Evolutionary conservation across 2,113 vertebrate genomes (phyloP), one percentile per base, ranked within the genome.

Genomic region (Nerophis ophidion): DNA sequence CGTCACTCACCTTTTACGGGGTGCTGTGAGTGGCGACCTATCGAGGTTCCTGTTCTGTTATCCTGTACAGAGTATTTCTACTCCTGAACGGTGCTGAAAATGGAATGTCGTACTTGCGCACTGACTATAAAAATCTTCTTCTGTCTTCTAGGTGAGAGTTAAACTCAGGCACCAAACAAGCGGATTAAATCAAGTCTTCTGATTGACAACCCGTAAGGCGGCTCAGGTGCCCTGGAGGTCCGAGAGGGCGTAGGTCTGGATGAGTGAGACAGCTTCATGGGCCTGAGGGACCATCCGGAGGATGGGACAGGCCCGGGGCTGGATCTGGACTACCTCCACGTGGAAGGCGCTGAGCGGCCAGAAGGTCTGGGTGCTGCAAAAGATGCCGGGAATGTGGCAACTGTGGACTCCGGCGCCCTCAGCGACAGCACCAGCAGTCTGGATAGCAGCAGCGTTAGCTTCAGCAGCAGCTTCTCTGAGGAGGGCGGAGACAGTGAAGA

Each of bases 251-350:
- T 87, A 88, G 91, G 92, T 84, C 91, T 94, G 89, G 88, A 92
- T 91, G 91, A 88, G 87, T 91, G 83, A 85, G 90, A 88, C 89
- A 92, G 88, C 91, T 97, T 96, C 93, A 99, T 99, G 96, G 96
- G 95, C 93, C 91, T 98, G 89, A 97, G 95, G 88, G 92, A 95
- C 92, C 94, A 94, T 81, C 91, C 91, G 81, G 91, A 91, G 79
- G 93, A 92, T 92, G 89, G 87, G 71, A 87, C 87, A 79, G 86
- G 85, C 81, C 90, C 92, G 70, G 90, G 90, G 79, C 79, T 90
- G 76, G 81, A 88, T 81, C 77, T 90, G 81, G 88, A 91, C 81
- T 95, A 94, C 88, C 92, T 96, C 65, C 92, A 93, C 68, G 89
- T 91, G 88, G 94, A 93, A 72, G 90, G 86, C 78, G 67, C 86